These are phyloP conservation scores for Sebastes minor DNA, from an alignment of 2,797 vertebrate species.

Conservation along the genomic window DNA sequence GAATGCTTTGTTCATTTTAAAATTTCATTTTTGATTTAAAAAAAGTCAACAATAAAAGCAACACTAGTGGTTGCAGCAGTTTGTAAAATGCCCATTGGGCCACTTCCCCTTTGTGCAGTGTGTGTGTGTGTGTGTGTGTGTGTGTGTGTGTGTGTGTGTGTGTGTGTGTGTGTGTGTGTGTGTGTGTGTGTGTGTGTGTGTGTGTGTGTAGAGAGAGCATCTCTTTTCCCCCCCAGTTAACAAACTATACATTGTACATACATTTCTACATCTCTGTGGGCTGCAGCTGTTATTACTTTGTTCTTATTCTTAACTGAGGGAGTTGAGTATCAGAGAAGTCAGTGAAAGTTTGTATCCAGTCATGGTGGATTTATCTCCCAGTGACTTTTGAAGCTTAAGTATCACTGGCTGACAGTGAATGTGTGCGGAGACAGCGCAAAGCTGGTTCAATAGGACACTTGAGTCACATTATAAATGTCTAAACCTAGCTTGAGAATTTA, in stretches of 20 bases:
- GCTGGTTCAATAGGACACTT: slow-evolving; percentile 1
- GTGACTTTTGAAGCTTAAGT: neutral
- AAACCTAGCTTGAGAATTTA: neutral
- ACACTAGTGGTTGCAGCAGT: slow-evolving; percentile 48
- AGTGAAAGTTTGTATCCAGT: slow-evolving; percentile 9
- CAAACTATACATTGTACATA: slow-evolving; percentile 38
- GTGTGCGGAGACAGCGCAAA: neutral
- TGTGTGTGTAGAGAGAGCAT: neutral
- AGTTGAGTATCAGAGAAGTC: neutral
- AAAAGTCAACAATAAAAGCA: slow-evolving; percentile 65
- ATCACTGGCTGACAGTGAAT: neutral
- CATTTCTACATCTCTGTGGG: slow-evolving; percentile 18
- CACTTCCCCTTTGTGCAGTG: slow-evolving; percentile 41
- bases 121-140: neutral
- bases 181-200: too few relatives aligned
- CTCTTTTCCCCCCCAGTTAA: slow-evolving; percentile 17
- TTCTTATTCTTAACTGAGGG: slow-evolving; percentile 7
- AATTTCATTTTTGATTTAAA: slow-evolving; percentile 29
- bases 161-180: neutral
- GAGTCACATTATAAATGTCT: neutral
- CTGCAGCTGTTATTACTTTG: neutral
- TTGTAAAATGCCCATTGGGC: slow-evolving; percentile 45
- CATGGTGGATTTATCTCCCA: neutral
- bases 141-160: too few relatives aligned
- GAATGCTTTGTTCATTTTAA: slow-evolving; percentile 35